Evolutionary conservation across 2,113 vertebrate species (phyloP).

Genomic region (Cephalopholis sonnerati): DNA sequence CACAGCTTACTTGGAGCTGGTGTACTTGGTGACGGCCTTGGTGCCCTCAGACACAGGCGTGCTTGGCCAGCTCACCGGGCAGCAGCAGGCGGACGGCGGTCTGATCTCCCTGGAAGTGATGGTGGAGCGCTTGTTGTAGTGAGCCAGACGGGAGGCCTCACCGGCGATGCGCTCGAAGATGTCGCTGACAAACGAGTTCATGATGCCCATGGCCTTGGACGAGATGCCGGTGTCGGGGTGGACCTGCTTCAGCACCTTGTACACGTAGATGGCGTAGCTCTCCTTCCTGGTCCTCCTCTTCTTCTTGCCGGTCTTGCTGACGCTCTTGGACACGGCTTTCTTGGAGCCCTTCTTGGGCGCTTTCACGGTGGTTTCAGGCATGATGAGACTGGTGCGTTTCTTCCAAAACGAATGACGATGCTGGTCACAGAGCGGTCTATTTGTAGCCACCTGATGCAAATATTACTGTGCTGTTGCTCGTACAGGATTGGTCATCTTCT

Average conservation of each 20-base stretch:
- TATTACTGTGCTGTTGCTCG: too few species aligned
- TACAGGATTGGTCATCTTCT: too few species aligned
- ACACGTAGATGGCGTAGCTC: constrained; percentile 85
- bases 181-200: constrained; percentile 80
- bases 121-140: constrained; percentile 81
- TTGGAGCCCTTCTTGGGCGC: too few species aligned
- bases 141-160: constrained; percentile 74
- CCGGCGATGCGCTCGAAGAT: constrained; percentile 79
- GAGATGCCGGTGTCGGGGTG: constrained; percentile 88
- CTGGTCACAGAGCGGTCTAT: too few species aligned
- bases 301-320: too few species aligned
- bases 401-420: too few species aligned
- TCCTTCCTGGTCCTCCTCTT: constrained; percentile 50
- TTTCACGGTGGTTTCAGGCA: too few species aligned
- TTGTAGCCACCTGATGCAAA: too few species aligned
- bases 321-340: too few species aligned
- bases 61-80: constrained; percentile 71
- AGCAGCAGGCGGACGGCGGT: constrained; percentile 85
- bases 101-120: constrained; percentile 89
- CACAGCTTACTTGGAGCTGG: constrained; percentile 41
- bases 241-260: constrained; percentile 88
- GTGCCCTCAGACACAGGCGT: constrained; percentile 72
- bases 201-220: constrained; percentile 83
- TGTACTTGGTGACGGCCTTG: constrained; percentile 55
- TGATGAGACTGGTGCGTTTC: rapidly evolving